Conservation (phyloP, 92 coral and sea anemone genomes). For the Zoanthus sociatus region DNA sequence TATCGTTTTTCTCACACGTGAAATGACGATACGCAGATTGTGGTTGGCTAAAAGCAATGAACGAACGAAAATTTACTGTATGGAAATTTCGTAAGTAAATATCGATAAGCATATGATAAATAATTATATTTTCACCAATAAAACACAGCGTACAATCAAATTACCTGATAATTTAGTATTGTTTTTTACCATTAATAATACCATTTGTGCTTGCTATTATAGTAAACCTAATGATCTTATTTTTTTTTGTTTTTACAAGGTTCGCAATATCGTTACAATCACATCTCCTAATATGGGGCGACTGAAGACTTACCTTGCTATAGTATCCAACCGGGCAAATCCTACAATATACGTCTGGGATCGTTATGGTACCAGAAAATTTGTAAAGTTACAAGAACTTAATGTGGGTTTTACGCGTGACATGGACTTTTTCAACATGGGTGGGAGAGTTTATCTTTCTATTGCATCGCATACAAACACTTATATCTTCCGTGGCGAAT, state of each 20-base stretch:
- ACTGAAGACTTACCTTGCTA: slow-evolving; percentile 91
- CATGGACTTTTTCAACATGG: slow-evolving; percentile 97
- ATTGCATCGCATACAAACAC: slow-evolving; percentile 87
- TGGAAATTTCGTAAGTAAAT: too few relatives aligned
- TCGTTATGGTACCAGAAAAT: slow-evolving; percentile 71
- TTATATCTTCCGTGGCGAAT: slow-evolving; percentile 82
- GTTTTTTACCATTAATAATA: too few relatives aligned
- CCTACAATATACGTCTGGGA: slow-evolving; percentile 96
- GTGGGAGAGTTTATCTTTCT: slow-evolving; percentile 79
- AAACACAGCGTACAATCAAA: too few relatives aligned
- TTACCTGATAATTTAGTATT: too few relatives aligned
- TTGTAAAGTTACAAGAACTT: slow-evolving; percentile 87
- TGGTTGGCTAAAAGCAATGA: too few relatives aligned
- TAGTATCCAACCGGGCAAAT: slow-evolving; percentile 75
- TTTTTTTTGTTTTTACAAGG: slow-evolving; percentile 47
- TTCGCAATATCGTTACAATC: slow-evolving; percentile 89
- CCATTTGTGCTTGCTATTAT: too few relatives aligned
- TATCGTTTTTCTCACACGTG: too few relatives aligned
- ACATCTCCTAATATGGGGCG: slow-evolving; percentile 94
- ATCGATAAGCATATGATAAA: too few relatives aligned
- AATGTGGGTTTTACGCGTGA: slow-evolving; percentile 86
- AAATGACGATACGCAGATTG: too few relatives aligned
- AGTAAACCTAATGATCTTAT: neutral
- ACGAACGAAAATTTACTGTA: too few relatives aligned
- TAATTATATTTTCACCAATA: too few relatives aligned